A percentile compares a stretch with the other conserved stretches of the same genome.
Evolutionary conservation across 2,113 vertebrate species (phyloP).

Genomic region (Macrotis lagotis): DNA sequence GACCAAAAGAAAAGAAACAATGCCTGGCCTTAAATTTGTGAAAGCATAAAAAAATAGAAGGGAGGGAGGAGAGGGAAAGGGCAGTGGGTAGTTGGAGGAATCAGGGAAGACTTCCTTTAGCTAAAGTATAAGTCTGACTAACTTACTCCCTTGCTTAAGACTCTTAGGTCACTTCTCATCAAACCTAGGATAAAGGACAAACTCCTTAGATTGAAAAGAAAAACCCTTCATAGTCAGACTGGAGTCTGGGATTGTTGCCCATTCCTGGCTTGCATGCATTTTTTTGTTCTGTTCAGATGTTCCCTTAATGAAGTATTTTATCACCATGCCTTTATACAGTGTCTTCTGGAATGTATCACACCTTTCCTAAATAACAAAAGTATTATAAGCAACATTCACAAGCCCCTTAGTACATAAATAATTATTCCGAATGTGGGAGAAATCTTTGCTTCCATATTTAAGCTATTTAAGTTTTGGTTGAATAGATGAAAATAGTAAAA

Average conservation of each 20-base stretch:
- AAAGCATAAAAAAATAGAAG: too few species aligned
- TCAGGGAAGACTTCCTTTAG: too few species aligned
- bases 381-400: neutral
- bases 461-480: neutral
- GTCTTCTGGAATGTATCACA: neutral
- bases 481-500: neutral
- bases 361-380: neutral
- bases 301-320: neutral
- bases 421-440: too few species aligned
- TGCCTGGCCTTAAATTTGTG: too few species aligned
- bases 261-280: neutral
- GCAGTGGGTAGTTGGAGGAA: too few species aligned
- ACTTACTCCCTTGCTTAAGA: neutral
- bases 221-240: neutral
- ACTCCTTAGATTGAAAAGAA: neutral
- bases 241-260: neutral
- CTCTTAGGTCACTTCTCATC: neutral
- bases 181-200: neutral
- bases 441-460: neutral
- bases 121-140: neutral
- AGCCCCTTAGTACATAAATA: neutral
- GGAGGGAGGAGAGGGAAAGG: too few species aligned
- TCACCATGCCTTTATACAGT: neutral
- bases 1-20: too few species aligned
- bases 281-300: neutral